Evolutionary conservation across 92 coral and sea anemone species (phyloP), one percentile per base, ranked within the genome.

Genomic region (Palythoa heliodiscus): DNA sequence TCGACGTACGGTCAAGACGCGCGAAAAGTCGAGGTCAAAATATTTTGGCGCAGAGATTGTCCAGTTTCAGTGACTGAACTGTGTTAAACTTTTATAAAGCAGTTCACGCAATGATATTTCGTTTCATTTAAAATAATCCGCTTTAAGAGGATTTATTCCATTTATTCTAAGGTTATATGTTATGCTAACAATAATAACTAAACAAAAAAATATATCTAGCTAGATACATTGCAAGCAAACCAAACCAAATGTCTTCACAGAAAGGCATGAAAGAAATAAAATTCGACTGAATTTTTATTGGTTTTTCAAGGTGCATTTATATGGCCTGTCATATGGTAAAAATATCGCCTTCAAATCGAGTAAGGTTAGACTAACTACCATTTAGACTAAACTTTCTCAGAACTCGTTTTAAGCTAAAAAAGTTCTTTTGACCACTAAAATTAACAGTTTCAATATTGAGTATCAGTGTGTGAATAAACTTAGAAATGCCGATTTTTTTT

Each of bases 61-160:
- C 69, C 24, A 63, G 35, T 43, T n/a, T 63, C 23, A 63, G 20
- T 63, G 5, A 55, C 15, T 55, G 19, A 55, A 1, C 9, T 19
- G 69, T 8, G 8, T 63, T 63, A 4, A 8, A 2, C 22, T 17
- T 63, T 19, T 10, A 19, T 63, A 19, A n/a, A 63, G 20, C 64
- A 7, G 20, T n/a, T 54, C 15, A 29, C 1, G 35, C 35, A 63
- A 63, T 63, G 24, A 63, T 63, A 3, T 63, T 63, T 63, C 7
- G 23, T 6, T 63, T 7, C 22, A 63, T n/a, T n/a, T 63, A 19
- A 63, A 17, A 24, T 17, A 63, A 63, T 19, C 22, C 19, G 69
- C 69, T 63, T 63, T 63, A n/a, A 23, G 69, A 63, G 20, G 22
- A 63, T 63, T 63, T n/a, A 63, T 63, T 63, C 69, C 20, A 63